Conservation (phyloP, 2,888 invertebrate genomes). For the Clunio marinus region DNA sequence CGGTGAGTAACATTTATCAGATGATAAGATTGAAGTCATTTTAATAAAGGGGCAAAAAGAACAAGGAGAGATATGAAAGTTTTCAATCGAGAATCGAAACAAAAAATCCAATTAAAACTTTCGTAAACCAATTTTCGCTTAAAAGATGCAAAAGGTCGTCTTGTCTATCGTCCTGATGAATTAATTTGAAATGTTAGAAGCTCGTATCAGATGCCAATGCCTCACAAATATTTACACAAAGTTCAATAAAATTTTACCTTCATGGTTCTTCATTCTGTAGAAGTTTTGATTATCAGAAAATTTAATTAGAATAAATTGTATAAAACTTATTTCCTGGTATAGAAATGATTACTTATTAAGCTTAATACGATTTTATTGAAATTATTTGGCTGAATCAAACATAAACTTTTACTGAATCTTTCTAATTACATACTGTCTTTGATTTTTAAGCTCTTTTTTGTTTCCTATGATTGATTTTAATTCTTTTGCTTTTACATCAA, state of each 20-base stretch:
- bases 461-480: too few relatives aligned
- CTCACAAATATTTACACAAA: slow-evolving; percentile 10
- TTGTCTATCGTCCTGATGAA: neutral
- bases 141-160: slow-evolving; percentile 3
- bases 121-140: slow-evolving; percentile 28
- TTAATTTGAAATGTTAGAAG: neutral
- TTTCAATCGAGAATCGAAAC: neutral
- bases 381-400: neutral
- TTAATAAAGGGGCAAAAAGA: neutral
- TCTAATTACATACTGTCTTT: too few relatives aligned
- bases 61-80: neutral
- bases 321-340: too few relatives aligned
- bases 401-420: too few relatives aligned
- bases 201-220: too few relatives aligned
- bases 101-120: slow-evolving; percentile 39
- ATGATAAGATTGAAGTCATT: neutral
- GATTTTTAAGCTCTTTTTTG: too few relatives aligned
- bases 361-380: neutral
- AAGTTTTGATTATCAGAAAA: neutral
- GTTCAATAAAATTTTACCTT: neutral
- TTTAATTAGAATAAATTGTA: slow-evolving; percentile 31
- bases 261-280: neutral
- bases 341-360: too few relatives aligned
- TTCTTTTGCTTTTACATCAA: too few relatives aligned
- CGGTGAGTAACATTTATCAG: too few relatives aligned